Evolutionary conservation across 2,888 invertebrate species (phyloP).

Genomic region (Cordilura impudica): DNA sequence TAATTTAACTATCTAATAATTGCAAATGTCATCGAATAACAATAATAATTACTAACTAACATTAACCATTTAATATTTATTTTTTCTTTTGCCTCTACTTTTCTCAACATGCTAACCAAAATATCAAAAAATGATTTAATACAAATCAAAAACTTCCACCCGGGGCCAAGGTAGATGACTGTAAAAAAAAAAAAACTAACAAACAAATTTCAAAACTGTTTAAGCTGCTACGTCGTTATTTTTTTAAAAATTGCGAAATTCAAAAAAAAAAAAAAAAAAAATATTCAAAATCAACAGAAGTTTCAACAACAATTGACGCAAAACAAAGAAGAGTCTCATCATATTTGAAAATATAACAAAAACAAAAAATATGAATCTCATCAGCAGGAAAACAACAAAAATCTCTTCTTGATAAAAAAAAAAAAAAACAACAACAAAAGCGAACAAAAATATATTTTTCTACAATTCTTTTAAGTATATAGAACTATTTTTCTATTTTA

Average conservation of each 20-base stretch:
- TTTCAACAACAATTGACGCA: constrained; percentile 14
- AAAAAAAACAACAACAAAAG: constrained; percentile 46
- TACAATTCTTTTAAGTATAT: not conserved
- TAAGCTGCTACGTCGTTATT: constrained; percentile 38
- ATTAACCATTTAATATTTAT: constrained; percentile 68
- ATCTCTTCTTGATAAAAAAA: constrained; percentile 8
- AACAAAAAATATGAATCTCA: constrained; percentile 42
- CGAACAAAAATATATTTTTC: not conserved
- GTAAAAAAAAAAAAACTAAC: constrained; percentile 49
- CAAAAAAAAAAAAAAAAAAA: constrained; percentile 45
- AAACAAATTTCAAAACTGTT: constrained; percentile 12
- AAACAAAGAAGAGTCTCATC: constrained; percentile 56
- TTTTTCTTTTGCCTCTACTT: constrained; percentile 68
- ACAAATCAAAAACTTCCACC: constrained; percentile 24
- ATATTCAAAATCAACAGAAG: too few species aligned
- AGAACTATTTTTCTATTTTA: not conserved
- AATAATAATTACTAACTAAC: constrained; percentile 69
- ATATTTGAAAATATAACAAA: not conserved
- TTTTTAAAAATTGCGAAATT: constrained; percentile 42
- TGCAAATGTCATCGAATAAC: constrained; percentile 33
- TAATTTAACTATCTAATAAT: constrained; percentile 18
- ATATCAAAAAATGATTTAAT: constrained; percentile 5
- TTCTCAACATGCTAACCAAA: constrained; percentile 72
- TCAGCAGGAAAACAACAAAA: constrained; percentile 7
- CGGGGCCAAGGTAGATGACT: constrained; percentile 73